Percentiles rank a stretch among this genome's conserved stretches.
Evolutionary conservation across 2,888 invertebrate genomes (phyloP).

Genomic region (Tetramorium bicarinatum): DNA sequence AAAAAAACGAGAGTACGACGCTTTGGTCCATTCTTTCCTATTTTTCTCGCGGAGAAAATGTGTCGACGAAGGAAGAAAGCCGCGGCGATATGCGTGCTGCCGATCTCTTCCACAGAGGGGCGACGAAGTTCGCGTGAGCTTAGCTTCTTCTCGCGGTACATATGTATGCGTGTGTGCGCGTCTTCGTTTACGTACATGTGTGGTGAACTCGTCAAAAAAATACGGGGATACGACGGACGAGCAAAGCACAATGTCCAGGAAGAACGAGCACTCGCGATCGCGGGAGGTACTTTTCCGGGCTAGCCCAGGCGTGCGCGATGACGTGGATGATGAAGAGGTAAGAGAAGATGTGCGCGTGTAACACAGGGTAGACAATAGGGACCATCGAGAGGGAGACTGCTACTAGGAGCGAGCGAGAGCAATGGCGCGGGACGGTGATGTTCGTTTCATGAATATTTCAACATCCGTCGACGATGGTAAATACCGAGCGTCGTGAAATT

Average conservation of each 20-base stretch:
- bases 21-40: constrained; percentile 56
- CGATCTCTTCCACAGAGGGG: constrained; percentile 33
- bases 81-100: constrained; percentile 50
- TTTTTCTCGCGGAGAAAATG: constrained; percentile 51
- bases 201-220: not conserved
- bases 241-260: constrained; percentile 30
- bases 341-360: constrained; percentile 74
- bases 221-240: not conserved
- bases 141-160: constrained; percentile 32
- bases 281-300: constrained; percentile 32
- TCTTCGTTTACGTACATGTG: not conserved
- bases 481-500: constrained; percentile 82
- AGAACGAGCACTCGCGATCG: constrained; percentile 38
- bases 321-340: constrained; percentile 45
- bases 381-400: constrained; percentile 80
- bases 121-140: constrained; percentile 36
- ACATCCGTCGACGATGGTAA: constrained; percentile 82
- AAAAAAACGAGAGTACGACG: constrained; percentile 6
- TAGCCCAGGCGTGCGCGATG: constrained; percentile 49
- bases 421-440: constrained; percentile 62
- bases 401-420: constrained; percentile 65
- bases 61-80: constrained; percentile 66
- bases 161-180: constrained; percentile 7
- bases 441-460: constrained; percentile 86
- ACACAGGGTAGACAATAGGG: constrained; percentile 83